Percentiles rank a stretch among this genome's conserved stretches.
phyloP scores from a whole-genome alignment of 2,113 vertebrate species.

The Aphyosemion australe region DNA sequence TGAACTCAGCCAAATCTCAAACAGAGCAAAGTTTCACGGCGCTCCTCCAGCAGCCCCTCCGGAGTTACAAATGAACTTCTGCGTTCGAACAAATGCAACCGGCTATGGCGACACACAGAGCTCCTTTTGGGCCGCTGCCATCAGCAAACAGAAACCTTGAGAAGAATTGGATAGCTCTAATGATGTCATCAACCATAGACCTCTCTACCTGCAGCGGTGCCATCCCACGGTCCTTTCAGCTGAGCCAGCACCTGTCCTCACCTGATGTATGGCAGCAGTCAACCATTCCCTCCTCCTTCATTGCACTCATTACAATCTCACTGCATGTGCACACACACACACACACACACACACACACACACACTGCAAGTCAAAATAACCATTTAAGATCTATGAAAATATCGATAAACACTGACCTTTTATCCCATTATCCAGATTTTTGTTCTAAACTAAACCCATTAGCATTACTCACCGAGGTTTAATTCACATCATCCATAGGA shows the following conservation, averaged over 20 bases:
- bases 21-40: not conserved
- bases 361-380: not conserved
- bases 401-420: slow-evolving; percentile 11
- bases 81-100: not conserved
- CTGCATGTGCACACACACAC: too few relatives aligned
- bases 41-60: not conserved
- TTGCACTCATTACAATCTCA: slow-evolving; percentile 44
- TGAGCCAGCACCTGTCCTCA: slow-evolving; percentile 57
- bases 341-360: not conserved
- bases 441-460: not conserved
- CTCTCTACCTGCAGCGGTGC: slow-evolving; percentile 38
- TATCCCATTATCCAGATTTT: not conserved
- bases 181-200: slow-evolving; percentile 62
- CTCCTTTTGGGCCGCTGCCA: slow-evolving; percentile 6
- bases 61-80: not conserved
- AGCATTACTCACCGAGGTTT: slow-evolving; percentile 14
- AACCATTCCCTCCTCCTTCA: slow-evolving; percentile 5
- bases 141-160: slow-evolving; percentile 25
- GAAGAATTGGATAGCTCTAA: slow-evolving; percentile 37
- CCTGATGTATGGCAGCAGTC: slow-evolving; percentile 60
- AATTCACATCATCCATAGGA: slow-evolving; percentile 41
- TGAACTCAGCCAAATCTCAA: not conserved
- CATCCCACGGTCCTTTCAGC: slow-evolving; percentile 37
- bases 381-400: not conserved
- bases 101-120: not conserved